These are phyloP conservation scores for Natrix natrix DNA, from an alignment of 2,797 vertebrate genomes.

Conservation along the genomic window DNA sequence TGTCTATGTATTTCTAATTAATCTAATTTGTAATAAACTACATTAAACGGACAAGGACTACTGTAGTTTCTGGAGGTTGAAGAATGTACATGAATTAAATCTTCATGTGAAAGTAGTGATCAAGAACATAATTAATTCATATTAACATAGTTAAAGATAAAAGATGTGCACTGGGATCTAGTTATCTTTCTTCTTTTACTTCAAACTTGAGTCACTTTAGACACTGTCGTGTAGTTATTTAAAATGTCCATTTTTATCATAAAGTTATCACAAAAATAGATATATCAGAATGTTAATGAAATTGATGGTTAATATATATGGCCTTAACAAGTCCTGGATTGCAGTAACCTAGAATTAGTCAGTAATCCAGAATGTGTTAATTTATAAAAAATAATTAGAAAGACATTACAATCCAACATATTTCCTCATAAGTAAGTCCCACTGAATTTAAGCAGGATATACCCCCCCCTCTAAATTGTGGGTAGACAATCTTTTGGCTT, in stretches of 20 bases:
- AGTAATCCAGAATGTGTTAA: constrained; percentile 44
- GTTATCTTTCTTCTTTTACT: constrained; percentile 59
- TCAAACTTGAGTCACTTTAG: constrained; percentile 46
- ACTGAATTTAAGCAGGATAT: not conserved
- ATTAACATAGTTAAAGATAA: constrained; percentile 68
- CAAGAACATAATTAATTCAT: constrained; percentile 69
- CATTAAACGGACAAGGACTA: constrained; percentile 64
- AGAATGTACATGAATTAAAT: constrained; percentile 69
- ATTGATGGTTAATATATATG: constrained; percentile 32
- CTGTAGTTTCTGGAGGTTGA: constrained; percentile 59
- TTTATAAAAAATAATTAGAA: constrained; percentile 52
- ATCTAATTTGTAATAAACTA: constrained; percentile 66
- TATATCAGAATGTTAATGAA: constrained; percentile 14
- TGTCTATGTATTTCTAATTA: constrained; percentile 67
- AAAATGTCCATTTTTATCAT: constrained; percentile 41
- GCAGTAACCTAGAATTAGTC: constrained; percentile 31
- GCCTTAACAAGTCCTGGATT: not conserved
- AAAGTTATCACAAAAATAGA: constrained; percentile 6
- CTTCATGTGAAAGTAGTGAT: constrained; percentile 60
- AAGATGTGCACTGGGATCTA: constrained; percentile 56
- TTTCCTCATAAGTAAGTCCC: not conserved
- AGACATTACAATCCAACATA: not conserved
- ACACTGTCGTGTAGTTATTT: constrained; percentile 52
- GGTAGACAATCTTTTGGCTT: not conserved
- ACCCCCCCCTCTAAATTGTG: not conserved